Base-by-base conservation (phyloP, 2,888 invertebrate genomes). In the Drosophila merina region DNA sequence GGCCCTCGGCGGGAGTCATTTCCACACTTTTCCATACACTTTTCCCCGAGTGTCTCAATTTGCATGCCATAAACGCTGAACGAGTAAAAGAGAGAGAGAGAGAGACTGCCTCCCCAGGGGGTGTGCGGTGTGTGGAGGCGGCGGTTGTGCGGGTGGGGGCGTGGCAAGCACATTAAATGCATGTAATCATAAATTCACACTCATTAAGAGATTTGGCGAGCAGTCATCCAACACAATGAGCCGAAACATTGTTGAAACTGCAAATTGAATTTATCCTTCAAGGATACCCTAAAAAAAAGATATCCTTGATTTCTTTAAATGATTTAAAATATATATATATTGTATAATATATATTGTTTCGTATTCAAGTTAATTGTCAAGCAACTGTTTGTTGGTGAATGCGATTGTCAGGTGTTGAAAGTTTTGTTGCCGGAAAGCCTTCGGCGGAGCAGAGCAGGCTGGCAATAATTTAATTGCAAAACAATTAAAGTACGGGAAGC, bases 181-280 rank as follows among this genome's bases (percentile, higher is more conserved):
- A 83, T 79, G 86, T 81, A 86, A 84, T 84, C 84, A 86, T 86
- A 86, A 84, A 84, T 84, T 84, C 75, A 81, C 85, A 75, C 85
- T 84, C 82, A 84, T 84, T 84, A 84, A 82, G 79, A 82, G 86
- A 84, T 84, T 70, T 84, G 82, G 79, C 76, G 76, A 57, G 69
- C 63, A 54, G 57, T 57, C 63, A 60, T 42, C 44, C 44, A 60
- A 45, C 68, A 63, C 36, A 36, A 40, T 52, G 44, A 45, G 26
- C 67, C 52, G 48, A 42, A 50, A 55, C 49, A 38, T 33, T 42
- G 9, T 36, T n/a, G 10, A n/a, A 36, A 36, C 25, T 25, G 48
- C 58, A 74, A 58, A 82, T 85, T 79, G 75, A 81, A 81, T 79
- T 81, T 81, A 70, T 55, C 36, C 45, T 36, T 6, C n/a, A 6